Evolutionary conservation across 2,113 vertebrate species (phyloP), one percentile per base, ranked within the genome.

Genomic region (Illadopsis cleaveri): DNA sequence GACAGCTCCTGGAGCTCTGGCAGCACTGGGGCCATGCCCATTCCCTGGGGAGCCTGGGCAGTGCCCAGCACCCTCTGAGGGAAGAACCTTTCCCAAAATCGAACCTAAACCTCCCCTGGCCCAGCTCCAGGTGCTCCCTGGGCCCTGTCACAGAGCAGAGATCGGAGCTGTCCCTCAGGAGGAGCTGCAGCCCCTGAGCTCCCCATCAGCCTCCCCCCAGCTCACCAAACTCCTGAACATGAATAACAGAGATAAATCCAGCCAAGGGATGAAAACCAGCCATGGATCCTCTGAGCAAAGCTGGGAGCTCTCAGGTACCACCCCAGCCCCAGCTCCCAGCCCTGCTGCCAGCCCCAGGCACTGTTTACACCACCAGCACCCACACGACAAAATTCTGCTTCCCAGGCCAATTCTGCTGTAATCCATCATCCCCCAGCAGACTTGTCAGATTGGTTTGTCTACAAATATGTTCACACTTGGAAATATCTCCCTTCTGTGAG

Each of bases 381-480:
- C 84, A 54, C 88, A 37, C 73, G 51, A 91, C 84, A 81, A 12
- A 94, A 79, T 51, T 48, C 73, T 48, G 89, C 83, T 94, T 85
- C 93, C 77, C 80, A 25, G 72, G 91, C 94, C 71, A 90, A 85
- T 77, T 82, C 30, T 53, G 47, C 27, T 70, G 77, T 20, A 94
- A 97, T 95, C 93, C 93, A 89, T 90, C 96, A 94, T 94, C 93
- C 76, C 96, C 93, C 38, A 97, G 97, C 97, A 95, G 90, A 97
- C 96, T 98, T 98, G 98, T 98, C 98, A 98, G 79, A 93, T 96
- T 79, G 38, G 88, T 97, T 98, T 98, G 98, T 98, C 96, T 88
- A 96, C 76, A 97, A 97, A 93, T 93, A 94, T 77, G 82, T 93
- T 96, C 97, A 51, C 95, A 90, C 88, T 89, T 94, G 86, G 78